These are phyloP conservation scores for Nysson spinosus DNA, from an alignment of 2,888 invertebrate species.

Conservation along the genomic window DNA sequence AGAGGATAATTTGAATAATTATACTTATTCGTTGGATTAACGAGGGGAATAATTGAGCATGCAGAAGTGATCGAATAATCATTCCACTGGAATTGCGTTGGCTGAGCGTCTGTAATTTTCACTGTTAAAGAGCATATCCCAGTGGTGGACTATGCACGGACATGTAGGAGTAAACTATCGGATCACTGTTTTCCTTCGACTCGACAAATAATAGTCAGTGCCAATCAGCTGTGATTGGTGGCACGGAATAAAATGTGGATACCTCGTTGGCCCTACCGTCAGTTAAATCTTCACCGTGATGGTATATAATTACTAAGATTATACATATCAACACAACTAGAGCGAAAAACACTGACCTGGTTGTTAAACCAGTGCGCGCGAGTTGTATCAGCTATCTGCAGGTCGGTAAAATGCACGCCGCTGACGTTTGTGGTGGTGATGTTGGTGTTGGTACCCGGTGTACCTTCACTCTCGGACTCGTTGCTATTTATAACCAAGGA, in stretches of 20 bases:
- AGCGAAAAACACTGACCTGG: constrained; percentile 71
- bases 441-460: constrained; percentile 20
- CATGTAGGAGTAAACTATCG: constrained; percentile 55
- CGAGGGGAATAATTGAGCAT: constrained; percentile 35
- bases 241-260: constrained; percentile 55
- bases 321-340: constrained; percentile 72
- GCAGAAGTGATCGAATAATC: constrained; percentile 41
- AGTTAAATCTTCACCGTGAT: constrained; percentile 58
- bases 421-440: constrained; percentile 15
- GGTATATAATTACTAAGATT: constrained; percentile 70
- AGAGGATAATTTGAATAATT: constrained; percentile 34
- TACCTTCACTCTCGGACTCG: constrained; percentile 61
- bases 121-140: constrained; percentile 40
- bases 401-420: constrained; percentile 37
- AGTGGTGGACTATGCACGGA: constrained; percentile 18
- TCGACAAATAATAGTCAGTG: constrained; percentile 60
- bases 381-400: constrained; percentile 49
- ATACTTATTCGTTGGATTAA: constrained; percentile 42
- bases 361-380: constrained; percentile 65
- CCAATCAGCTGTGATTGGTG: constrained; percentile 64
- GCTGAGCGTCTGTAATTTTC: constrained; percentile 39
- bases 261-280: constrained; percentile 31
- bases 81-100: constrained; percentile 36
- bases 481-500: constrained; percentile 63
- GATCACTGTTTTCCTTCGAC: constrained; percentile 19